Conservation (phyloP, 2,113 vertebrate genomes). For the Hydrochoerus hydrochaeris region DNA sequence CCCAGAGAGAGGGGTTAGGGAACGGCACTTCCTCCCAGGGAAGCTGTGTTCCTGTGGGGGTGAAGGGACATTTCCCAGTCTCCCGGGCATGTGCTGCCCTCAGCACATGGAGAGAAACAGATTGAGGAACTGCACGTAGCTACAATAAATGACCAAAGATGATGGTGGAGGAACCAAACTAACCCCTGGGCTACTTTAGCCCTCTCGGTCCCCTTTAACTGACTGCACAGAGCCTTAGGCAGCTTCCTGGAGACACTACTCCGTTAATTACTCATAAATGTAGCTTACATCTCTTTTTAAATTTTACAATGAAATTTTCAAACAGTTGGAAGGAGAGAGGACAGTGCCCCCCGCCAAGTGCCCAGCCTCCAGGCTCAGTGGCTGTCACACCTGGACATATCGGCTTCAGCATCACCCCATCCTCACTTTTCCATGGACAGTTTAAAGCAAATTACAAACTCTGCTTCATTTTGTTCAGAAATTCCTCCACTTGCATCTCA, state of each 20-base stretch:
- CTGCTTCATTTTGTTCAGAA: neutral
- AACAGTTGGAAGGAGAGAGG: neutral
- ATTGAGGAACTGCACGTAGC: neutral
- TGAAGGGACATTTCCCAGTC: neutral
- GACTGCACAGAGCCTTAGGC: slow-evolving; percentile 62
- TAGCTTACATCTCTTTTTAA: neutral
- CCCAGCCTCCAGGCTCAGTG: neutral
- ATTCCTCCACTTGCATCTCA: neutral
- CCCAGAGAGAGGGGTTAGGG: too few species aligned
- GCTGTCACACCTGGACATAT: rapidly evolving
- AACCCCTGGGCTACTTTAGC: slow-evolving; percentile 80
- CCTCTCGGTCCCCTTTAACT: slow-evolving; percentile 55
- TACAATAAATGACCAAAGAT: slow-evolving; percentile 67
- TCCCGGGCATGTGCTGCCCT: neutral
- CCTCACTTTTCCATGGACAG: neutral
- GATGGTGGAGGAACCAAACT: slow-evolving; percentile 74
- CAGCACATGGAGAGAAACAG: neutral
- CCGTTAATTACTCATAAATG: slow-evolving; percentile 46
- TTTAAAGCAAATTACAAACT: neutral
- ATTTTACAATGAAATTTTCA: neutral
- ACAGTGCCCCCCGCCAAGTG: rapidly evolving
- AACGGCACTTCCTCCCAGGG: neutral
- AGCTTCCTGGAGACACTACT: slow-evolving; percentile 60
- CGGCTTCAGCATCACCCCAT: rapidly evolving
- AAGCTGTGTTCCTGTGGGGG: rapidly evolving